Conservation (phyloP, 2,797 vertebrate species). For the Moxostoma hubbsi region DNA sequence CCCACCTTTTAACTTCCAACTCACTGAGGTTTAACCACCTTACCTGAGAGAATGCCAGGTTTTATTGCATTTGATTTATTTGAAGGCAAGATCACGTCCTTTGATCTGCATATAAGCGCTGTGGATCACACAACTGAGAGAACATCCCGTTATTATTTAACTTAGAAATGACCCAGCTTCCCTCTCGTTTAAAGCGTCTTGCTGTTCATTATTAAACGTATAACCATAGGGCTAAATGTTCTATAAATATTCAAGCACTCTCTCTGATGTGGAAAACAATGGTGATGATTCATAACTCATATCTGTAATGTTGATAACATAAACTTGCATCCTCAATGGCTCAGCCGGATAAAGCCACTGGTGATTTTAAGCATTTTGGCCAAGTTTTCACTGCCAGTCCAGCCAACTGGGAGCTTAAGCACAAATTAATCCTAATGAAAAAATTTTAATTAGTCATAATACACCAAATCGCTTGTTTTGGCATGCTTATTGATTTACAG, state of each 20-base stretch:
- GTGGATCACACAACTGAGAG: background rate
- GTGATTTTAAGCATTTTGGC: conserved; percentile 29
- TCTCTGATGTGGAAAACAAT: conserved; percentile 52
- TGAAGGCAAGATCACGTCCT: background rate
- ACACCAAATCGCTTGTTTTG: background rate
- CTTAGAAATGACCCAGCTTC: conserved; percentile 24
- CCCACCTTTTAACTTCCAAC: too few species aligned
- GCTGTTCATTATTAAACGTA: conserved; percentile 31
- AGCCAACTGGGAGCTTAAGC: background rate
- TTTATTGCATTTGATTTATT: conserved; percentile 24
- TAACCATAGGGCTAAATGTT: conserved; percentile 15
- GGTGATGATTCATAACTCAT: conserved; percentile 46
- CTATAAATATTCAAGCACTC: conserved; percentile 43
- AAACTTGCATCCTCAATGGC: conserved; percentile 37
- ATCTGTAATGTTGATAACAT: conserved; percentile 55
- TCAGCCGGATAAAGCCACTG: conserved; percentile 17
- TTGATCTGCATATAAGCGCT: background rate
- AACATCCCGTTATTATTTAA: conserved; percentile 31
- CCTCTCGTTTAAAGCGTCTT: conserved; percentile 39
- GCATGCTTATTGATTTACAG: conserved; percentile 2
- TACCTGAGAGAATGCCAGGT: background rate
- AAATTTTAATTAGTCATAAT: background rate
- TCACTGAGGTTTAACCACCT: background rate
- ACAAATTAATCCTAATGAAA: conserved; percentile 15
- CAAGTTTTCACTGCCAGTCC: conserved; percentile 34